These are phyloP conservation scores for Camponotus fellah DNA, from an alignment of 2,888 invertebrate genomes.

Conservation along the genomic window DNA sequence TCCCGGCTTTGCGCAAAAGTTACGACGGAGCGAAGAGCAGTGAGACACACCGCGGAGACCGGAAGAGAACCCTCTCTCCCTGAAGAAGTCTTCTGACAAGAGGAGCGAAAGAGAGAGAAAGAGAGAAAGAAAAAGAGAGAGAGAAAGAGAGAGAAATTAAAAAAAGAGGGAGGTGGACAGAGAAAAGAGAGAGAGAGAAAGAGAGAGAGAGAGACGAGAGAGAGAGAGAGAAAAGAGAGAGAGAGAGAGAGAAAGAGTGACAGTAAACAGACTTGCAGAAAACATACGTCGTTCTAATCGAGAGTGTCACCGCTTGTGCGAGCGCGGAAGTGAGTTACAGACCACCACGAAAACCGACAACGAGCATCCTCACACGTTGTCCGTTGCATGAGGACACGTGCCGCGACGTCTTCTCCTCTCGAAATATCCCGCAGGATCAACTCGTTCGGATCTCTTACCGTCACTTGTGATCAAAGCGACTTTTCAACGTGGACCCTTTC, in stretches of 20 bases:
- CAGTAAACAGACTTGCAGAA: conserved; percentile 43
- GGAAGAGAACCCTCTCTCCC: conserved; percentile 81
- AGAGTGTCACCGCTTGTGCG: conserved; percentile 49
- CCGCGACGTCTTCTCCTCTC: conserved; percentile 24
- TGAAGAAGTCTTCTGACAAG: conserved; percentile 74
- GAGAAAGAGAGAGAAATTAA: conserved; percentile 23
- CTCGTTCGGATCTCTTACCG: background rate
- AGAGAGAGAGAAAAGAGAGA: conserved; percentile 19
- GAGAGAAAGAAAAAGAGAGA: conserved; percentile 50
- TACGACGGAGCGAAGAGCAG: conserved; percentile 79
- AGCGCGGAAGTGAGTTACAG: conserved; percentile 44
- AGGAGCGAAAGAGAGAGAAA: conserved; percentile 62
- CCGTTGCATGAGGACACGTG: conserved; percentile 63
- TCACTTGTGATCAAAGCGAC: background rate
- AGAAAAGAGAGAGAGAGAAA: conserved; percentile 30
- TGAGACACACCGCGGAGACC: conserved; percentile 82
- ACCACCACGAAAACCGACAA: conserved; percentile 51
- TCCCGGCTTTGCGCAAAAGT: conserved; percentile 83
- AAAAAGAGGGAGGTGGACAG: conserved; percentile 54
- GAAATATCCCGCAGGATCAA: conserved; percentile 44
- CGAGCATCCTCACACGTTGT: conserved; percentile 23
- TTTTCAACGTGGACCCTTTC: conserved; percentile 3
- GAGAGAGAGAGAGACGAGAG: conserved; percentile 28
- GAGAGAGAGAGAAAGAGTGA: conserved; percentile 27
- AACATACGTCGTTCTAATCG: conserved; percentile 59